These are phyloP conservation scores for Agrotis exclamationis DNA, from an alignment of 2,888 invertebrate species.

Conservation along the genomic window DNA sequence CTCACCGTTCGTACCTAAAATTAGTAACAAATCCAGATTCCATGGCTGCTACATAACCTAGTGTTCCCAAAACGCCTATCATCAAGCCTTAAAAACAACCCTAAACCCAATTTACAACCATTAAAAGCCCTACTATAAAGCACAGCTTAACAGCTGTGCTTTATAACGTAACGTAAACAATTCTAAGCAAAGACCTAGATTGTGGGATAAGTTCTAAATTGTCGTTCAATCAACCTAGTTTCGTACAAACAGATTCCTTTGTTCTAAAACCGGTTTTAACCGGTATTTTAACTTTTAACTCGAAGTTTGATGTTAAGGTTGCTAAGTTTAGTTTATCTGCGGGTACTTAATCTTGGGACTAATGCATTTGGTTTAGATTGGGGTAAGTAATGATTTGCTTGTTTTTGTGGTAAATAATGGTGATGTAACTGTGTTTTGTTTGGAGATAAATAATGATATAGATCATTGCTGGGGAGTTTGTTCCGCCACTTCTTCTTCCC, in stretches of 20 bases:
- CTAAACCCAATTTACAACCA: constrained; percentile 51
- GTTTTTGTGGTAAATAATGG: background rate
- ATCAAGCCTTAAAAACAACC: constrained; percentile 40
- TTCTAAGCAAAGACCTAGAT: constrained; percentile 70
- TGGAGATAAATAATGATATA: background rate
- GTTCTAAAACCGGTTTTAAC: constrained; percentile 68
- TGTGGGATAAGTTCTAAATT: constrained; percentile 73
- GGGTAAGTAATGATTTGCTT: constrained; percentile 3
- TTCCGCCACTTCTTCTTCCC: no score
- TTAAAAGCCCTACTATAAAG: constrained; percentile 57
- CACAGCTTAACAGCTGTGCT: no score
- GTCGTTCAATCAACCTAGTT: constrained; percentile 81
- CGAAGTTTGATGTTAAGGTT: constrained; percentile 60
- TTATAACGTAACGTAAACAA: constrained; percentile 69
- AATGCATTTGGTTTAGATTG: constrained; percentile 38
- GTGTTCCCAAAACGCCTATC: constrained; percentile 9
- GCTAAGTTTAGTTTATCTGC: constrained; percentile 53
- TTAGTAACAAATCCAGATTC: no score
- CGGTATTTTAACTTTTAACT: constrained; percentile 60
- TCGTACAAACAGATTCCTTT: constrained; percentile 74
- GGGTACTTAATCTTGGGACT: constrained; percentile 42
- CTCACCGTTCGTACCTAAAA: no score
- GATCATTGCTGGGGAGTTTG: no score
- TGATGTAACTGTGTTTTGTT: background rate
- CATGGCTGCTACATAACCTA: background rate